Base-by-base conservation (phyloP, 1,140 invertebrate genomes). In the Pseudoatta argentina region DNA sequence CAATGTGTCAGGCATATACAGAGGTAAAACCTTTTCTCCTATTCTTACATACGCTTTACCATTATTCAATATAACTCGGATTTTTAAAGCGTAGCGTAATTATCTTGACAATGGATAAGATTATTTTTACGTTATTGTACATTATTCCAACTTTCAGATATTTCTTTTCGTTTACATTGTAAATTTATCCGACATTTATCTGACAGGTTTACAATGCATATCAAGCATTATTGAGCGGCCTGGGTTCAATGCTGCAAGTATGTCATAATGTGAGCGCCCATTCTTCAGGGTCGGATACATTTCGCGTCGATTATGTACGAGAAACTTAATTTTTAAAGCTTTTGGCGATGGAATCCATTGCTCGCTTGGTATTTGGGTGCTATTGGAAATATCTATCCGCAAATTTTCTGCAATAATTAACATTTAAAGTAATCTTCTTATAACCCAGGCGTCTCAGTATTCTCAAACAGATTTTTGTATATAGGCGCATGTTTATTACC, bases 1-100 rank as follows among this genome's bases (percentile, higher is more conserved):
- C 98, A 76, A 99, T 99, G 97, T 99, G 98, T 94, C 98, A 99
- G 95, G 98, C 98, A 3, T 99, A 99, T 93, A 99, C 98, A 8
- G 98, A 99, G 96, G 98, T 98, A 95, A 94, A 92, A 44, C 10
- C 12, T 69, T 73, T 73, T 51, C 0, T 24, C 27, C 0, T n/a
- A 24, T 34, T 39, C 4, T 44, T 75, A 21, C 8, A 24, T 51
- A 27, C 12, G n/a, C 10, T 82, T 30, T n/a, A n/a, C 18, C 16
- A 21, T 39, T 39, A 14, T 71, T 21, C 10, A 6, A 55, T 16
- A 51, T 51, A 4, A 48, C 6, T 57, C n/a, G 27, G 8, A 27
- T 61, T 27, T 61, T 27, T 55, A 16, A 16, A 16, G 16, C 44
- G 51, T 14, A 16, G 48, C 39, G 39, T 44, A 44, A 44, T 39